These are phyloP conservation scores for Anthophora plumipes DNA, from an alignment of 2,888 invertebrate species.

Conservation along the genomic window DNA sequence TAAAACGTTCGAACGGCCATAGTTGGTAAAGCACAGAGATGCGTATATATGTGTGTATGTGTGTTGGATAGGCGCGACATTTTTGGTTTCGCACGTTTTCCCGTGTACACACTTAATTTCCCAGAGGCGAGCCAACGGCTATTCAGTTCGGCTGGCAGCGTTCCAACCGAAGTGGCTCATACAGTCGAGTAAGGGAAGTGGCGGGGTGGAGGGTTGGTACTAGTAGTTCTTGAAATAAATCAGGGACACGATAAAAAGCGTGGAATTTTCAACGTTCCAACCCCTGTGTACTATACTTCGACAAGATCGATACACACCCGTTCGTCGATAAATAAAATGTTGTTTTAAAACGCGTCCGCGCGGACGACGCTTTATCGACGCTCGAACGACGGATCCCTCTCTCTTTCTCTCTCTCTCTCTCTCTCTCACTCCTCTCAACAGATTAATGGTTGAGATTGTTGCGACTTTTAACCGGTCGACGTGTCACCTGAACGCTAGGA, in stretches of 20 bases:
- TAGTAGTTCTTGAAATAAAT: conserved; percentile 60
- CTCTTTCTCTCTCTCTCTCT: too few species aligned
- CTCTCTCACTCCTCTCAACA: not conserved
- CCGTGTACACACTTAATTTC: conserved; percentile 64
- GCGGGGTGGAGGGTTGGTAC: not conserved
- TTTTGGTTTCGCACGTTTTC: conserved; percentile 62
- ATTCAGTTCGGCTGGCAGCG: conserved; percentile 59
- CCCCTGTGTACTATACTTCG: conserved; percentile 24
- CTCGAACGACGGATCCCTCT: not conserved
- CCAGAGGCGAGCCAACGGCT: conserved; percentile 62
- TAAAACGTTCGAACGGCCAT: not conserved
- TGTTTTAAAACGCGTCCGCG: conserved; percentile 13
- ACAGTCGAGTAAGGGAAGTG: not conserved
- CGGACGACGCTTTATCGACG: conserved; percentile 1
- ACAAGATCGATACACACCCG: conserved; percentile 46
- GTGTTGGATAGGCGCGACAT: conserved; percentile 42
- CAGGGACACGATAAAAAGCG: conserved; percentile 55
- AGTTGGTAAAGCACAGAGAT: too few species aligned
- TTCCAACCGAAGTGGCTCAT: conserved; percentile 56
- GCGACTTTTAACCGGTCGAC: not conserved
- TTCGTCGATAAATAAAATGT: conserved; percentile 45
- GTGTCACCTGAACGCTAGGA: not conserved
- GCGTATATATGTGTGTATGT: not conserved
- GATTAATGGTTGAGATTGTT: conserved; percentile 31
- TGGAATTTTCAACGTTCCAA: conserved; percentile 29